Conservation (phyloP, 2,888 invertebrate species). For the Tuta absoluta region DNA sequence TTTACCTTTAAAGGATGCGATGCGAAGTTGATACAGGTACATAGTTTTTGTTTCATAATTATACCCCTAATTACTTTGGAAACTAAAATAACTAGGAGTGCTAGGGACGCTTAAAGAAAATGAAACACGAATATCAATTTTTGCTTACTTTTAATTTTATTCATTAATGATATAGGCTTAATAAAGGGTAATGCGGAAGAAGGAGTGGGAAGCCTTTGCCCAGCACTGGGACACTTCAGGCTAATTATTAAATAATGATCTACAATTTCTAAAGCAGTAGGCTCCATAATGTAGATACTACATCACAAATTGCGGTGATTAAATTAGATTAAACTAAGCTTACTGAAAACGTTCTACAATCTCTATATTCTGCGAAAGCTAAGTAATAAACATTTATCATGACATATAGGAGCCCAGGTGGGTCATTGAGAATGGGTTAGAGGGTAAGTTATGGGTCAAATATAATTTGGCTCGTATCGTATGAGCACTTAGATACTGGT, state of each 20-base stretch:
- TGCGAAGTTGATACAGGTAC: no score
- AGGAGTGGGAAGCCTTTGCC: no score
- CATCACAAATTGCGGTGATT: background rate
- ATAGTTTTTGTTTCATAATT: no score
- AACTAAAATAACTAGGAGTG: no score
- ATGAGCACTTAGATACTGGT: slow-evolving; percentile 29
- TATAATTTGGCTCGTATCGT: slow-evolving; percentile 37
- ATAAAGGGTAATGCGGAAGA: no score
- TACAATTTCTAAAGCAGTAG: no score
- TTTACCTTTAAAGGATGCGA: no score
- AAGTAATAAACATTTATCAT: slow-evolving; percentile 38
- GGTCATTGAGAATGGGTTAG: slow-evolving; percentile 36
- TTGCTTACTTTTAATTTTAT: no score
- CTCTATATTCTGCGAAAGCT: background rate
- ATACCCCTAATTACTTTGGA: no score
- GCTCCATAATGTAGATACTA: background rate
- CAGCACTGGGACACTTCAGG: no score
- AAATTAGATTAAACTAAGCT: background rate
- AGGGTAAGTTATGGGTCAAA: slow-evolving; percentile 43
- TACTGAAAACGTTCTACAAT: background rate
- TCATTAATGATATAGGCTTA: background rate
- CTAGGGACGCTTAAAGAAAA: no score
- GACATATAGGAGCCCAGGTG: slow-evolving; percentile 37
- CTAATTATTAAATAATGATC: background rate
- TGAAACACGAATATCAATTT: no score